These are phyloP conservation scores for Pempheris klunzingeri DNA, from an alignment of 2,797 vertebrate species.

Conservation along the genomic window DNA sequence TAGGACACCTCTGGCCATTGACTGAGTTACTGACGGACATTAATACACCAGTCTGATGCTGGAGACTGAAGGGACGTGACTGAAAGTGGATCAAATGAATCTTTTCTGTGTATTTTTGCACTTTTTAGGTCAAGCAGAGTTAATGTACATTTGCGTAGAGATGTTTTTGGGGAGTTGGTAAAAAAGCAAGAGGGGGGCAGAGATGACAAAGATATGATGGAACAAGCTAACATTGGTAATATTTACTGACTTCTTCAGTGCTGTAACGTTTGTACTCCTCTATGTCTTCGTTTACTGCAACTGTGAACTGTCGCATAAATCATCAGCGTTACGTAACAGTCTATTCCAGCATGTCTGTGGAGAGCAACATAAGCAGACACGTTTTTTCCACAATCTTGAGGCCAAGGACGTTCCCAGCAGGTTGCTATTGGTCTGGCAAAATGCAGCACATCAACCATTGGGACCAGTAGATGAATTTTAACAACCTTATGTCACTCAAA, in stretches of 20 bases:
- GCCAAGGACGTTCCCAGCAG: constrained; percentile 31
- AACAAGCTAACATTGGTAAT: constrained; percentile 12
- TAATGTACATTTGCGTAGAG: too few species aligned
- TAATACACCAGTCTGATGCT: too few species aligned
- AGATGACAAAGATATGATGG: neutral
- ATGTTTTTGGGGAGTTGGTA: neutral
- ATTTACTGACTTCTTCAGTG: constrained; percentile 23
- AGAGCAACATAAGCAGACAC: constrained; percentile 36
- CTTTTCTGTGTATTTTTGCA: too few species aligned
- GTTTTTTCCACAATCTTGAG: constrained; percentile 41
- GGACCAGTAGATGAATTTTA: constrained; percentile 5
- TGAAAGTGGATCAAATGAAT: too few species aligned
- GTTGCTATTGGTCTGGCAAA: constrained; percentile 14
- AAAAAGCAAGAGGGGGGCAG: neutral
- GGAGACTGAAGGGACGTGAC: too few species aligned
- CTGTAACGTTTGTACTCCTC: constrained; percentile 7
- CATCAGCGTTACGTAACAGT: constrained; percentile 50
- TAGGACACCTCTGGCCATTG: too few species aligned
- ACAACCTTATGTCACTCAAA: constrained; percentile 12
- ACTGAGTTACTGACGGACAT: too few species aligned
- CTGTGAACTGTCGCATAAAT: constrained; percentile 46
- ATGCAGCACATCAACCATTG: neutral
- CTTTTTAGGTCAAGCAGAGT: too few species aligned
- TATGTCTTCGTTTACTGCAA: constrained; percentile 11
- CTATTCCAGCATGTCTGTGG: constrained; percentile 33